Conservation (phyloP, 2,113 vertebrate genomes). For the Coptodon rendalli region DNA sequence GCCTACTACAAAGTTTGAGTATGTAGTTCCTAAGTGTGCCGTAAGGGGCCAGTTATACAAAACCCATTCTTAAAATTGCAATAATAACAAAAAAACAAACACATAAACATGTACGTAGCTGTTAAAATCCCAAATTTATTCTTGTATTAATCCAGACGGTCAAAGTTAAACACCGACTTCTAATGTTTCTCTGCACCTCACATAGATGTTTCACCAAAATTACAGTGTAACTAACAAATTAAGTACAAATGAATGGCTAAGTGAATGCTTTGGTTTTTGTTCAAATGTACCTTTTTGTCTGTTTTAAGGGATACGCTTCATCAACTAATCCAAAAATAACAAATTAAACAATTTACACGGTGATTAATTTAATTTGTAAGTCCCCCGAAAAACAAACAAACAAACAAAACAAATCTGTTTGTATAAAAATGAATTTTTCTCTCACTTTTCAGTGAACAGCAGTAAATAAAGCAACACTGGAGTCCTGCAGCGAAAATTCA, state of each 20-base stretch:
- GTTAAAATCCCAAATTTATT: not conserved
- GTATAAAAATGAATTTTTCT: accelerated
- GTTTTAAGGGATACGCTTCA: not conserved
- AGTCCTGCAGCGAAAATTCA: not conserved
- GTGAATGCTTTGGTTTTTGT: accelerated
- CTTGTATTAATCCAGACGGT: accelerated
- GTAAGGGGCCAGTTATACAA: not conserved
- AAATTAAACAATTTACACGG: not conserved
- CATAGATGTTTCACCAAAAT: not conserved
- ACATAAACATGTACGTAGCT: accelerated
- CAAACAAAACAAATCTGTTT: not conserved
- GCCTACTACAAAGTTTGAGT: not conserved
- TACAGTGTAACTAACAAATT: not conserved
- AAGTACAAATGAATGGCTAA: accelerated
- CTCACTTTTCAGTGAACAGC: not conserved
- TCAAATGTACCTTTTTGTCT: accelerated
- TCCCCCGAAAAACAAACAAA: not conserved
- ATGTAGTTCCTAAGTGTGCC: not conserved
- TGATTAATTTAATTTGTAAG: accelerated
- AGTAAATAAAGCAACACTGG: not conserved
- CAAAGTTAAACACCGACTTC: not conserved
- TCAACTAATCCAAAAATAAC: not conserved
- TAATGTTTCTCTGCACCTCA: not conserved
- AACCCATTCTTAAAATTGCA: not conserved
- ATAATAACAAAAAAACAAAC: not conserved